A percentile compares a stretch with the other conserved stretches of the same genome.
Conservation (phyloP, 2,113 vertebrate species). For the Halcyon senegalensis region DNA sequence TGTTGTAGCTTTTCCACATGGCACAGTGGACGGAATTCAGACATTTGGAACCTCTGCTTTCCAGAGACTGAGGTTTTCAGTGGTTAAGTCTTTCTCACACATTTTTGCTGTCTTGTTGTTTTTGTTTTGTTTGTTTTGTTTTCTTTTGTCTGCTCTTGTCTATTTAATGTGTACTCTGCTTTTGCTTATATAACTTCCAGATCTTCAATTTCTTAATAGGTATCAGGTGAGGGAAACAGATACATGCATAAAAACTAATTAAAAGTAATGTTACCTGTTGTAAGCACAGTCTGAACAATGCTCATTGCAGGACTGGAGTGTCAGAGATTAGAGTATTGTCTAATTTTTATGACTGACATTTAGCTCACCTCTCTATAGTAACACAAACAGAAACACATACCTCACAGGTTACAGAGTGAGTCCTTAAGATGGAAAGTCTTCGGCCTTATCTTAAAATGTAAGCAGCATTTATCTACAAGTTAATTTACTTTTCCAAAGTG, state of each 20-base stretch:
- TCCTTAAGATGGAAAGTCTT: not conserved
- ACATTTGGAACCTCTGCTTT: not conserved
- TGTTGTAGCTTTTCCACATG: not conserved
- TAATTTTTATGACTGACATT: not conserved
- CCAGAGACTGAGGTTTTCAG: not conserved
- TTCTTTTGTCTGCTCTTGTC: not conserved
- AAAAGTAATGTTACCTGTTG: not conserved
- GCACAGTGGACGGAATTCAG: not conserved
- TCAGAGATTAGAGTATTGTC: not conserved
- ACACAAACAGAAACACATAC: not conserved
- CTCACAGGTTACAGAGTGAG: not conserved
- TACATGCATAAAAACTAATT: not conserved
- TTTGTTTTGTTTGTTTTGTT: not conserved
- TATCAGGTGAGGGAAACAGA: not conserved
- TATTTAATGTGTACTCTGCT: not conserved
- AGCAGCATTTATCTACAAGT: not conserved
- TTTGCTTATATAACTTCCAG: not conserved
- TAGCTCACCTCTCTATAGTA: not conserved
- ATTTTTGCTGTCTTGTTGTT: not conserved
- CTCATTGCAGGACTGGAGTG: not conserved
- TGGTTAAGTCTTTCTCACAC: not conserved
- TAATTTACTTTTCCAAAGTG: not conserved
- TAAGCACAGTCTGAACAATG: not conserved
- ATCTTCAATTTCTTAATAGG: not conserved
- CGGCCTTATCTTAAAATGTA: slow-evolving; percentile 10